Evolutionary conservation across 37 sponge, comb jelly and placozoan species (phyloP).

Genomic region (Geodia barretti): DNA sequence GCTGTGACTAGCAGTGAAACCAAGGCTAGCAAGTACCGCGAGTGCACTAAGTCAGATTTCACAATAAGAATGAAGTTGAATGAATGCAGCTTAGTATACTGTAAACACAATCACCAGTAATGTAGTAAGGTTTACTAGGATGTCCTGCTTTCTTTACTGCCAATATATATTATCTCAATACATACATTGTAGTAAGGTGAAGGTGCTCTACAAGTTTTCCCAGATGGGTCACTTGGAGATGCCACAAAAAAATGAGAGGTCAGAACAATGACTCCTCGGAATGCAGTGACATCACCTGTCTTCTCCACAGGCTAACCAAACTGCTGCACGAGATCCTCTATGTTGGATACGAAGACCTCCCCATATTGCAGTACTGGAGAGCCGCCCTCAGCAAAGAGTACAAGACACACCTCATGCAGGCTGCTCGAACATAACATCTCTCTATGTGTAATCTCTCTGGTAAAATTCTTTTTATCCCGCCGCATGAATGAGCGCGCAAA

Average conservation of each 20-base stretch:
- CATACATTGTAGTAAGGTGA: slow-evolving; percentile 35
- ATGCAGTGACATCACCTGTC: background rate
- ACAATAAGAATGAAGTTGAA: too few relatives aligned
- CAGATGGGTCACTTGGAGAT: slow-evolving; percentile 58
- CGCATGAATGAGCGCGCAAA: too few relatives aligned
- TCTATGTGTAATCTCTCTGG: too few relatives aligned
- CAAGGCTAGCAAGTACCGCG: too few relatives aligned
- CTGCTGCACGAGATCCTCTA: slow-evolving; percentile 44
- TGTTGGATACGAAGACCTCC: slow-evolving; percentile 50
- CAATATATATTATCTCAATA: background rate
- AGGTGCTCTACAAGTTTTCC: slow-evolving; percentile 76
- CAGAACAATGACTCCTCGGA: background rate
- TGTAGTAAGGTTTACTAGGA: too few relatives aligned
- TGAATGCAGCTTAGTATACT: too few relatives aligned
- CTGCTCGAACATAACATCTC: background rate
- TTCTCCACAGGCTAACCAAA: slow-evolving; percentile 24
- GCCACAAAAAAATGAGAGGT: slow-evolving; percentile 50
- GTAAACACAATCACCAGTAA: too few relatives aligned
- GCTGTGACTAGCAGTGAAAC: too few relatives aligned
- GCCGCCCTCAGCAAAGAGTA: slow-evolving; percentile 62
- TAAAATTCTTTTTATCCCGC: too few relatives aligned
- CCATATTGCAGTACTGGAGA: slow-evolving; percentile 67
- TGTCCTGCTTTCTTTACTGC: background rate
- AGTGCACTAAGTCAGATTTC: too few relatives aligned
- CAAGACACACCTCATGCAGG: slow-evolving; percentile 22